These are phyloP conservation scores for Heliconius nattereri DNA, from an alignment of 1,140 invertebrate genomes.

Conservation along the genomic window DNA sequence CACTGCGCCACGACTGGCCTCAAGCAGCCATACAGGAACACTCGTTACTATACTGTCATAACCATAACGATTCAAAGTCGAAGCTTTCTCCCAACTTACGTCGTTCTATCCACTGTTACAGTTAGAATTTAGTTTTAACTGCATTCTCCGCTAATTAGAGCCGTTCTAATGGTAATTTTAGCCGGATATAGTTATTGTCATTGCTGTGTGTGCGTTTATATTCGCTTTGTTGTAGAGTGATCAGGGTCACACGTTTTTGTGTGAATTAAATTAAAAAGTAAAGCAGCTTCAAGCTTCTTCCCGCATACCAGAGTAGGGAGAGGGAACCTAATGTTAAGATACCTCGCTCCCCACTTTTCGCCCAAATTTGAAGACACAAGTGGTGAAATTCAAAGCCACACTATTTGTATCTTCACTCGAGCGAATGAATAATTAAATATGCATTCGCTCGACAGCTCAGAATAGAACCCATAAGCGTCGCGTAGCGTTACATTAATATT, in stretches of 20 bases:
- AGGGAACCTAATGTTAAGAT: too few species aligned
- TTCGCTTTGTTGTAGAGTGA: neutral
- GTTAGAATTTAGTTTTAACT: slow-evolving; percentile 25
- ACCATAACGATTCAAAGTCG: slow-evolving; percentile 9
- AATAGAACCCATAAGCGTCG: too few species aligned
- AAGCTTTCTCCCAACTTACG: slow-evolving; percentile 12
- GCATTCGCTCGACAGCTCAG: too few species aligned
- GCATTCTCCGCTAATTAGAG: slow-evolving; percentile 23
- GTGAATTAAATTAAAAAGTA: neutral
- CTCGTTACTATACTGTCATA: slow-evolving; percentile 12
- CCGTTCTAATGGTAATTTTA: slow-evolving; percentile 26
- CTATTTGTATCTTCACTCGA: too few species aligned
- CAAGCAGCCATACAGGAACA: neutral
- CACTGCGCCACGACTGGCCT: too few species aligned
- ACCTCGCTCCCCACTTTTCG: too few species aligned
- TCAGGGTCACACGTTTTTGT: neutral
- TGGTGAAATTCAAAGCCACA: too few species aligned
- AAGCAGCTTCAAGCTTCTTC: neutral
- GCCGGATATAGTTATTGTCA: slow-evolving; percentile 11
- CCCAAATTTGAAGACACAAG: too few species aligned
- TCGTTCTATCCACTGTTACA: slow-evolving; percentile 19
- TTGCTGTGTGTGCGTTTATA: neutral
- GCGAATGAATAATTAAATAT: too few species aligned
- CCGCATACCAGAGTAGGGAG: too few species aligned
- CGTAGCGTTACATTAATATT: too few species aligned